phyloP scores from a whole-genome alignment of 2,113 vertebrate genomes.

The Microcebus jonahi region DNA sequence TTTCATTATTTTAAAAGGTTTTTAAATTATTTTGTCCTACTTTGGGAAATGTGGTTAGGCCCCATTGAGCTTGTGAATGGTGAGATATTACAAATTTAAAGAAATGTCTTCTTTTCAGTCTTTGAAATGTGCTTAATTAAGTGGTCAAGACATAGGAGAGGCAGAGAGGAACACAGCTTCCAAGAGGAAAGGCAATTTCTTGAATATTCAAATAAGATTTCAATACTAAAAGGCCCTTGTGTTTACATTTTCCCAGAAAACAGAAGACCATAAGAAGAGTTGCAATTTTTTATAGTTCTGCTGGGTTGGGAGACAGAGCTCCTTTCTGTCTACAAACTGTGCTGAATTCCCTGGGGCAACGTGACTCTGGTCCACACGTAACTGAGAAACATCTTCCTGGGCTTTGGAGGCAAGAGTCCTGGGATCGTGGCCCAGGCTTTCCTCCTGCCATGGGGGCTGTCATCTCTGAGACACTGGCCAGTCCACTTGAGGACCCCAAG shows the following conservation, averaged over 20 bases:
- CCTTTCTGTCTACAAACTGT: background rate
- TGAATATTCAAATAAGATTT: constrained; percentile 62
- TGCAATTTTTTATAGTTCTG: background rate
- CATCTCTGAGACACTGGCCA: background rate
- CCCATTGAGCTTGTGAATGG: constrained; percentile 69
- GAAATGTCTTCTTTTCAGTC: constrained; percentile 74
- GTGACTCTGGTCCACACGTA: rapidly evolving
- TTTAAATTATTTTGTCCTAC: constrained; percentile 74
- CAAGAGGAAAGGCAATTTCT: constrained; percentile 74
- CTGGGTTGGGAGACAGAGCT: background rate
- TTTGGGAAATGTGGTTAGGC: constrained; percentile 72
- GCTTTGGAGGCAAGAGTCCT: background rate
- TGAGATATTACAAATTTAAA: constrained; percentile 68
- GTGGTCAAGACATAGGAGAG: constrained; percentile 67
- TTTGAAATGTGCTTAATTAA: constrained; percentile 80
- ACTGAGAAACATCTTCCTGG: background rate
- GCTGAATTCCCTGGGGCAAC: background rate
- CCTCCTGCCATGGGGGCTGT: background rate
- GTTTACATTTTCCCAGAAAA: background rate
- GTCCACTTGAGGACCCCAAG: background rate
- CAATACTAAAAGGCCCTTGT: constrained; percentile 52
- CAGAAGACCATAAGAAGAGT: background rate
- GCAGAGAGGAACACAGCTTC: constrained; percentile 72
- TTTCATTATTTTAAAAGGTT: constrained; percentile 71
- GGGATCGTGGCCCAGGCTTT: too few species aligned